Base-by-base conservation (phyloP, 1,140 invertebrate genomes). In the Papilio machaon region DNA sequence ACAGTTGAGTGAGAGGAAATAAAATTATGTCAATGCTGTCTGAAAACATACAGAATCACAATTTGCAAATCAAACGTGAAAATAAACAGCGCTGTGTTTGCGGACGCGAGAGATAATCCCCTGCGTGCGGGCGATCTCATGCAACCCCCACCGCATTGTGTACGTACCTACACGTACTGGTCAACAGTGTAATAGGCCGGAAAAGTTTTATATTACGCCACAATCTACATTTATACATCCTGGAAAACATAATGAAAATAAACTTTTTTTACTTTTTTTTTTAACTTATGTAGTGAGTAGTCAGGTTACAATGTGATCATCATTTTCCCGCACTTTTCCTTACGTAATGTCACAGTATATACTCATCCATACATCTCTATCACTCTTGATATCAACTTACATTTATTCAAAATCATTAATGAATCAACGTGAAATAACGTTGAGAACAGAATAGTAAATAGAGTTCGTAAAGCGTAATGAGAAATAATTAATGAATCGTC, bases 31-130 rank as follows among this genome's bases (percentile, higher is more conserved):
- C 3, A 67, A 35, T 67, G 17, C 35, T 8, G 23, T 23, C 17
- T 60, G n/a, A 67, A 35, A 35, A 13, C 13, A 35, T 35, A 67
- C 11, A 15, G 23, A 11, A 67, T 35, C 0, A 54, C 5, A 35
- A 67, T 67, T 67, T 67, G 64, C 10, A 38, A 38, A 67, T 35
- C 23, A 67, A 67, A 35, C 64, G 23, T 30, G 64, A 67, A 67
- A 67, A 67, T 67, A 35, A 35, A 67, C 64, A 67, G 19, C 64
- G n/a, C 10, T 4, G n/a, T 67, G 23, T 64, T 64, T 67, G 64
- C 23, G 64, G 30, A 67, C 30, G 64, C 10, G 64, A 35, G 64
- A 67, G 64, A 67, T 67, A 67, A 67, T 67, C 64, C 23, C 30
- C 23, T 2, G 6, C 30, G 23, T 13, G 64, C 30, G 64, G 23